Conservation (phyloP, 2,888 invertebrate genomes). For the Unio pictorum region DNA sequence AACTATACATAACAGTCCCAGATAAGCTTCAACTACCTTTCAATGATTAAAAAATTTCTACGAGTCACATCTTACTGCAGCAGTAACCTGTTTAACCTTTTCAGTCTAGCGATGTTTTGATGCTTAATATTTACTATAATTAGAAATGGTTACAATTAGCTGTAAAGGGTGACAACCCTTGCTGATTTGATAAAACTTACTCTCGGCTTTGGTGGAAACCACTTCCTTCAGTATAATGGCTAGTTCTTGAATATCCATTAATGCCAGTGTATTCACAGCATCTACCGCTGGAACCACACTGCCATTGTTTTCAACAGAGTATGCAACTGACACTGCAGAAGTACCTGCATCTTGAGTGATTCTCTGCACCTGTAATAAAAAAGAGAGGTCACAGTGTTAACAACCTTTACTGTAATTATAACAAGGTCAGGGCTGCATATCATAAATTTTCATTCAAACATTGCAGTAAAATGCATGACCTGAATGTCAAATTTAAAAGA, state of each 20-base stretch:
- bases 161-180: background rate
- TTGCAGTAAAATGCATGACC: too few relatives aligned
- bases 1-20: too few relatives aligned
- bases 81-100: too few relatives aligned
- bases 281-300: conserved; percentile 28
- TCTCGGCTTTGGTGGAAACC: conserved; percentile 51
- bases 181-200: conserved; percentile 37
- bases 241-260: conserved; percentile 58
- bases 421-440: too few relatives aligned
- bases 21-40: too few relatives aligned
- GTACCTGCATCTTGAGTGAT: conserved; percentile 17
- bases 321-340: conserved; percentile 32
- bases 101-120: too few relatives aligned
- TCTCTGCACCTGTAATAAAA: conserved; percentile 21
- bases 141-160: background rate
- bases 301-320: conserved; percentile 41
- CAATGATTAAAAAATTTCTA: too few relatives aligned
- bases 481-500: too few relatives aligned
- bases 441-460: too few relatives aligned
- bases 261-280: conserved; percentile 35
- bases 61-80: too few relatives aligned
- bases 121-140: background rate
- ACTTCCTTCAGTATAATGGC: conserved; percentile 58
- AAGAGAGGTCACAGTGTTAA: background rate
- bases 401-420: too few relatives aligned